Base-by-base conservation (phyloP, 1,140 invertebrate genomes). In the Zaprionus lachaisei region DNA sequence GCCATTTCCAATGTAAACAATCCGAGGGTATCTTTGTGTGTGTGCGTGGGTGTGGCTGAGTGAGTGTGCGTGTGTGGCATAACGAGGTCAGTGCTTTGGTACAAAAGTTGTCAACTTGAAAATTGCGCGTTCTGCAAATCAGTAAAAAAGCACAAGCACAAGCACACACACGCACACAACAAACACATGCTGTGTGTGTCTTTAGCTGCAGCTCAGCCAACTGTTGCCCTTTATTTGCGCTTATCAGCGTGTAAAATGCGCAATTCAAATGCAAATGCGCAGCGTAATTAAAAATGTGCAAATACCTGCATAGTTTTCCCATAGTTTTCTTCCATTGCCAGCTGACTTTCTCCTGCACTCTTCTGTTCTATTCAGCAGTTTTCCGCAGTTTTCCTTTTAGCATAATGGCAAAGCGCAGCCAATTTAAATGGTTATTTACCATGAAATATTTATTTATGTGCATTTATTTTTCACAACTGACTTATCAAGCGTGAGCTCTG, bases 51-150 rank as follows among this genome's bases (percentile, higher is more conserved):
- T 56, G 54, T 66, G 60, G 37, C 4, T 44, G 62, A 37, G 26
- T 61, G 47, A 62, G 60, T 68, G 51, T 70, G 54, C 58, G 61
- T 76, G 66, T 67, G 41, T 38, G 62, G 22, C 41, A 58, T 72
- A 87, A 87, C 84, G 83, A 89, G 83, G 83, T 87, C 83, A 87
- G 73, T 79, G 83, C 77, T 83, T 87, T 74, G 74, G 83, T 65
- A 87, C 84, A 89, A 87, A 87, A 87, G 86, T 91, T 90, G 86
- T 90, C 85, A 90, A 90, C 85, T 90, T 90, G 86, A 90, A 90
- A 91, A 90, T 89, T 89, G 83, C 80, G 89, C 80, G 76, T 87
- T 75, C 71, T 75, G 72, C 38, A 87, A 83, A 80, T 87, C 83
- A 74, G 83, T 71, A 70, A 64, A 62, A 76, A 65, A 65, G 60